Base-by-base conservation (phyloP, 2,888 invertebrate genomes). In the Chrysolina americana region DNA sequence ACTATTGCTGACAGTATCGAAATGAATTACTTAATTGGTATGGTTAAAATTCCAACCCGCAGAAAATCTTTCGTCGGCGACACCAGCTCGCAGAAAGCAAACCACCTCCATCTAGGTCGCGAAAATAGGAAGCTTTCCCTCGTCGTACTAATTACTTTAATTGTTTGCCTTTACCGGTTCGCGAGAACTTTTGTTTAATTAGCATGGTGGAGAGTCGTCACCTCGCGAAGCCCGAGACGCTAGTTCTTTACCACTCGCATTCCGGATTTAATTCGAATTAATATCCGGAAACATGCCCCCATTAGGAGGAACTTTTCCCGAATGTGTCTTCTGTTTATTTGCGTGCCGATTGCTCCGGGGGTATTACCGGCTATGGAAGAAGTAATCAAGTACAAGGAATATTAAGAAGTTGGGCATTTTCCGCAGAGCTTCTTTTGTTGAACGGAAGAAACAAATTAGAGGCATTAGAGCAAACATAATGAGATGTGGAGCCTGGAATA, bases 171-270 rank as follows among this genome's bases (percentile, higher is more conserved):
- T 74, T 71, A 70, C 70, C 59, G 74, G 70, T 65, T 74, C 69
- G 70, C 44, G 44, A 68, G 71, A 79, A 79, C 66, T 79, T 73
- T 77, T 76, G 76, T 73, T 75, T 76, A 77, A 77, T 79, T 76
- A 77, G 71, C 68, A 63, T 73, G 77, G 76, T 77, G 76, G 71
- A 77, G 76, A 77, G 65, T 79, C 76, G 70, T 76, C 75, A 76
- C 76, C 75, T 77, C 53, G 50, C 36, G 2, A 74, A 63, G 71
- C 59, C 65, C 62, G 47, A 63, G 63, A 65, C 2, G n/a, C 59
- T 41, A 65, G 56, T 59, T 65, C 65, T 71, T 72, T 68, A 41
- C 56, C 47, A 41, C 47, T 48, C 44, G 50, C 41, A 19, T 19
- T 17, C 47, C 44, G 64, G 68, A 73, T 68, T 73, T 68, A 73